These are phyloP conservation scores for Amphipyra tragopoginis DNA, from an alignment of 2,888 invertebrate species.

Conservation along the genomic window DNA sequence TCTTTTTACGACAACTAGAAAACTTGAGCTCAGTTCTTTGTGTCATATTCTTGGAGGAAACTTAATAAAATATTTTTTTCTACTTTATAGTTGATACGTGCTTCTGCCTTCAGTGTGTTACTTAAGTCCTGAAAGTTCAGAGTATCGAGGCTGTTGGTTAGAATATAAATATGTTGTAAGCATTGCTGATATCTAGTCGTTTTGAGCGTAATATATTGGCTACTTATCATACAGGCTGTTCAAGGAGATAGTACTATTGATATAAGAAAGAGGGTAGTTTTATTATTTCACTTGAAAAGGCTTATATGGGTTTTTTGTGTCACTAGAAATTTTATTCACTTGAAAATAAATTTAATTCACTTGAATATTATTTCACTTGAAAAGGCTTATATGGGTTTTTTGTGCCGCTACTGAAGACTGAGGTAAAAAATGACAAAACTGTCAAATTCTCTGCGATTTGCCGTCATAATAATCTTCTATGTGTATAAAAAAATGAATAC, in stretches of 20 bases:
- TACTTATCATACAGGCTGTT: neutral
- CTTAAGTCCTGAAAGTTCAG: constrained; percentile 43
- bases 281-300: no score
- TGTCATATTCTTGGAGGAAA: constrained; percentile 61
- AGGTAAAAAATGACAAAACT: no score
- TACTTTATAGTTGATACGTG: constrained; percentile 59
- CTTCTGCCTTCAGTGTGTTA: constrained; percentile 25
- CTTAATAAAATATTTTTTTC: constrained; percentile 60
- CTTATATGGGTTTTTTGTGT: no score
- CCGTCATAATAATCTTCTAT: no score
- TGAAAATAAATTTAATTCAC: no score
- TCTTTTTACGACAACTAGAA: constrained; percentile 61
- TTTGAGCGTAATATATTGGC: neutral
- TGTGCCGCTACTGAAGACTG: no score
- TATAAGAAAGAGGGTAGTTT: neutral
- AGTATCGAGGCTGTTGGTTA: constrained; percentile 21
- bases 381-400: no score
- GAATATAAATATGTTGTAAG: constrained; percentile 24
- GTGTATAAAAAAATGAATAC: no score
- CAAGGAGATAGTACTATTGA: neutral
- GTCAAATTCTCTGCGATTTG: no score
- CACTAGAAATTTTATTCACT: no score
- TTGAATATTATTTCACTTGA: no score
- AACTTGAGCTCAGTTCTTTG: constrained; percentile 53
- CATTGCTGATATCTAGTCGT: neutral